These are phyloP conservation scores for Mobula hypostoma DNA, from an alignment of 2,113 vertebrate genomes.

Conservation along the genomic window DNA sequence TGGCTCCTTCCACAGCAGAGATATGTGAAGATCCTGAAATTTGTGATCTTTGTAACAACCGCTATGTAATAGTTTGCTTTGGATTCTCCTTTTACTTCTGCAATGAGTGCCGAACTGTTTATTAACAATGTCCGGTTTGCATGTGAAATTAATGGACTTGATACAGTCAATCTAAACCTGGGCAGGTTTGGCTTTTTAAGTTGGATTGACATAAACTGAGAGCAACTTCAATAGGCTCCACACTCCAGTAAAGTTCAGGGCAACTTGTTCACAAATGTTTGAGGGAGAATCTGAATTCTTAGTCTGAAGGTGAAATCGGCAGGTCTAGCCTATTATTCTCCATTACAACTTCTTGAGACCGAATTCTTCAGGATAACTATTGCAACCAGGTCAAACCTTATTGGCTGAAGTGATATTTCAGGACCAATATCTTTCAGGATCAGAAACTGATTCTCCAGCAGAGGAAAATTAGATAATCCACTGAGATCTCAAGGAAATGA, in stretches of 20 bases:
- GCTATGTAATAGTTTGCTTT: not conserved
- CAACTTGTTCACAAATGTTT: not conserved
- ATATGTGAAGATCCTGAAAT: not conserved
- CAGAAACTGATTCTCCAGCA: not conserved
- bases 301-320: not conserved
- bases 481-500: not conserved
- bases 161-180: not conserved
- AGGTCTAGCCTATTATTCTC: not conserved
- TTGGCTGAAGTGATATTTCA: not conserved
- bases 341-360: not conserved
- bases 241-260: not conserved
- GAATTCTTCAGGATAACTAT: not conserved
- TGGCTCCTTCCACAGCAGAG: too few species aligned
- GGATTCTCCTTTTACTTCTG: not conserved
- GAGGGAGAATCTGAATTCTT: not conserved
- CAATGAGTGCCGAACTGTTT: not conserved
- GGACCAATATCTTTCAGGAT: not conserved
- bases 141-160: not conserved
- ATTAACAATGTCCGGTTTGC: not conserved
- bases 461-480: not conserved
- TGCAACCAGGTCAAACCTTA: not conserved
- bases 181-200: not conserved
- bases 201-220: not conserved
- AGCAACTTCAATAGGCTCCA: not conserved
- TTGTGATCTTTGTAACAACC: not conserved